Evolutionary conservation across 1,140 invertebrate species (phyloP).

Genomic region (Sesamia nonagrioides): DNA sequence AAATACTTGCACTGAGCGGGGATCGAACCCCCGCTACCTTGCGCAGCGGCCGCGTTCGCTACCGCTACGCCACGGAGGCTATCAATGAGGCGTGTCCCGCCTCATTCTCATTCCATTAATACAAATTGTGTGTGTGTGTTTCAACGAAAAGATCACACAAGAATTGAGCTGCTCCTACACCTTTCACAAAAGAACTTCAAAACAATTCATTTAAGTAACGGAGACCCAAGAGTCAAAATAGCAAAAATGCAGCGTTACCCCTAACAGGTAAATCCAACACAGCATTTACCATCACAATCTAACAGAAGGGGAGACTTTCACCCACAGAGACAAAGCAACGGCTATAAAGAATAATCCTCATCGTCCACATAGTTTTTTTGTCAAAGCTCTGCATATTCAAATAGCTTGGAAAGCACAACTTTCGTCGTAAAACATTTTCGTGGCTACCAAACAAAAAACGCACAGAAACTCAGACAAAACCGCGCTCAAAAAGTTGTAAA

Average conservation of each 20-base stretch:
- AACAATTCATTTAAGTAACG: not conserved
- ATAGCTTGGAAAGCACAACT: slow-evolving; percentile 53
- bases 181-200: not conserved
- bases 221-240: not conserved
- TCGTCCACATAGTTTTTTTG: slow-evolving; percentile 49
- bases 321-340: slow-evolving; percentile 5
- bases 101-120: no score
- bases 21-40: no score
- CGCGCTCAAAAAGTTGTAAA: slow-evolving; percentile 63
- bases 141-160: no score
- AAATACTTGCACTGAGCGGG: no score
- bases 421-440: slow-evolving; percentile 58
- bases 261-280: slow-evolving; percentile 12
- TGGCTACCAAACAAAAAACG: slow-evolving; percentile 53
- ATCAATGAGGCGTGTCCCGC: no score
- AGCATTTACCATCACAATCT: not conserved
- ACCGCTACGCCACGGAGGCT: no score
- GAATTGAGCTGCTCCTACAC: no score
- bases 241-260: not conserved
- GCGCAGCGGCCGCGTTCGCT: no score
- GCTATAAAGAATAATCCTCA: slow-evolving; percentile 43
- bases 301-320: not conserved
- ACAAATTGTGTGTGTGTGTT: no score
- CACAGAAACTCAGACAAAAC: slow-evolving; percentile 53
- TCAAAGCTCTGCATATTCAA: slow-evolving; percentile 55